These are phyloP conservation scores for Pelusios castaneus DNA, from an alignment of 2,113 vertebrate species.

Conservation along the genomic window DNA sequence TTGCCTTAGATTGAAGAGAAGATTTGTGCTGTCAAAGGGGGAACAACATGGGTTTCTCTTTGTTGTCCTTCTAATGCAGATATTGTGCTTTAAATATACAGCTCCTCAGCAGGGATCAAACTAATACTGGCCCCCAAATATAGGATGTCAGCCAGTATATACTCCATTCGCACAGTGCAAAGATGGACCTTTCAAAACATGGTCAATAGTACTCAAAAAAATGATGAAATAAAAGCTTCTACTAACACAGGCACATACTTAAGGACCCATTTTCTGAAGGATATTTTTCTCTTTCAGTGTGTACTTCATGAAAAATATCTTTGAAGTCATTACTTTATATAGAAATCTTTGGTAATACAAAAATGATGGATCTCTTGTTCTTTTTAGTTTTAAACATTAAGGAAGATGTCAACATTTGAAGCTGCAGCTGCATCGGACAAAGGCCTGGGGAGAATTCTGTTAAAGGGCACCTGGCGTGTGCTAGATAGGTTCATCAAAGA, in stretches of 20 bases:
- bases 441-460: not conserved
- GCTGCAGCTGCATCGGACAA: accelerated
- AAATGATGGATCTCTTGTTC: not conserved
- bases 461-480: too few relatives aligned
- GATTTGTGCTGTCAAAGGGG: constrained; percentile 26
- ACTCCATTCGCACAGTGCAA: not conserved
- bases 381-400: not conserved
- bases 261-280: constrained; percentile 1
- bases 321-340: not conserved
- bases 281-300: not conserved
- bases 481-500: accelerated
- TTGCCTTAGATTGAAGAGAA: constrained; percentile 22
- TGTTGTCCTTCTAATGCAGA: constrained; percentile 37
- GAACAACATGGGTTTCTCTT: constrained; percentile 25
- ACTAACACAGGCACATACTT: constrained; percentile 6
- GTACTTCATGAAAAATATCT: not conserved
- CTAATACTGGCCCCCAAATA: not conserved
- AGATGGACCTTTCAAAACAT: constrained; percentile 15
- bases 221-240: not conserved
- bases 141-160: not conserved
- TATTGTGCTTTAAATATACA: not conserved
- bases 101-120: constrained; percentile 29
- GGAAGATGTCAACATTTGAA: not conserved
- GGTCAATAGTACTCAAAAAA: constrained; percentile 5
- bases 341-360: not conserved